A percentile compares a stretch with the other conserved stretches of the same genome.
Conservation (phyloP, 1,140 invertebrate genomes). For the Fopius arisanus region DNA sequence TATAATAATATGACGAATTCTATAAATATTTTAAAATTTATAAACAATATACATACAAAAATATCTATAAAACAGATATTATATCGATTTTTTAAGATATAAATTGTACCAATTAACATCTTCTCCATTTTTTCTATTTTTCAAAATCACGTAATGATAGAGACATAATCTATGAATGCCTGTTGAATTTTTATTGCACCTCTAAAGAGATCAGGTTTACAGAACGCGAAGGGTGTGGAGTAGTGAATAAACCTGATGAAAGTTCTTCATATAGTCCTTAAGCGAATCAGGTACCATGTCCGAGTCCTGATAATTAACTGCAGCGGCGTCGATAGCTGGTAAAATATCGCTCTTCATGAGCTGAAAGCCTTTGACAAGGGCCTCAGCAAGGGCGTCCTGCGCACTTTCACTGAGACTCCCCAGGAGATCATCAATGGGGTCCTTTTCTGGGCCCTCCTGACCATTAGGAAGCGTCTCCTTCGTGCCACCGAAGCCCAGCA, state of each 20-base stretch:
- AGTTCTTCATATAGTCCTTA: neutral
- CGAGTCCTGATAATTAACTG: neutral
- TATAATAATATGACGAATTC: too few species aligned
- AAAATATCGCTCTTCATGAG: conserved; percentile 6
- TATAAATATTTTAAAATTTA: too few species aligned
- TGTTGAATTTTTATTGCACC: neutral
- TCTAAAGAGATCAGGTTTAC: neutral
- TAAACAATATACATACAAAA: too few species aligned
- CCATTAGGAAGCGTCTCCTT: neutral
- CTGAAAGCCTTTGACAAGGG: neutral
- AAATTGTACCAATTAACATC: too few species aligned
- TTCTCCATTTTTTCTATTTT: too few species aligned
- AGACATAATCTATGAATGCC: too few species aligned
- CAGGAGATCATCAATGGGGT: neutral
- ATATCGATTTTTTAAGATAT: too few species aligned
- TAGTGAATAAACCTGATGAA: neutral
- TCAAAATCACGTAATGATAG: too few species aligned
- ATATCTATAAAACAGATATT: too few species aligned
- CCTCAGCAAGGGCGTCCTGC: neutral
- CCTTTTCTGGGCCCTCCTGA: neutral
- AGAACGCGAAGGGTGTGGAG: neutral
- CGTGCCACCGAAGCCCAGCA: neutral
- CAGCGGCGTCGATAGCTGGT: neutral
- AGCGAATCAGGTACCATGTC: neutral
- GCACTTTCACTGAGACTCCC: conserved; percentile 5